These are phyloP conservation scores for Equus quagga DNA, from an alignment of 2,113 vertebrate genomes.

Conservation along the genomic window DNA sequence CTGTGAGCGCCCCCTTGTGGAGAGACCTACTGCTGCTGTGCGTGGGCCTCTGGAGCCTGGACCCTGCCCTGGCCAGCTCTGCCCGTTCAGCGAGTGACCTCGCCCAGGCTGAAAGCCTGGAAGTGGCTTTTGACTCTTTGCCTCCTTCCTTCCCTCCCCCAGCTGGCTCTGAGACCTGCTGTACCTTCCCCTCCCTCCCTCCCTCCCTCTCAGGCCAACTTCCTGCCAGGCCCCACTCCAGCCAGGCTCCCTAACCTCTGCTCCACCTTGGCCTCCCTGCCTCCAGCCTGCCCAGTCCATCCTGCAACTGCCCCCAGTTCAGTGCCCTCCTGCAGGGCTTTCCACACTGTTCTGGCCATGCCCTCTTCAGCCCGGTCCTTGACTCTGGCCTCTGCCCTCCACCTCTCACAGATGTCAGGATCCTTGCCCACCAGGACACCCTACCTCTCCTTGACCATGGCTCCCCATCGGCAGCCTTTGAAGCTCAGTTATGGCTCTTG, in stretches of 20 bases:
- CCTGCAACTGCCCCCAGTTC: not conserved
- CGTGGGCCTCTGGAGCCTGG: not conserved
- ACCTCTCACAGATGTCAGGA: too few species aligned
- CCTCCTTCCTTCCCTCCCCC: slow-evolving; percentile 10
- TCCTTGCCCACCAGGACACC: not conserved
- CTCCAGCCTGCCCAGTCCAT: not conserved
- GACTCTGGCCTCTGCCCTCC: not conserved
- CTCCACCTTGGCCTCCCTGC: not conserved
- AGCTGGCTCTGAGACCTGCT: not conserved
- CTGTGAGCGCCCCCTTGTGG: slow-evolving; percentile 75
- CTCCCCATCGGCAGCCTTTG: not conserved
- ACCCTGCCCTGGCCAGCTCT: not conserved
- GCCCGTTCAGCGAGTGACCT: not conserved
- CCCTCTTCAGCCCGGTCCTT: not conserved
- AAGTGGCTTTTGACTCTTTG: not conserved
- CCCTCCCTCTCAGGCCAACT: not conserved
- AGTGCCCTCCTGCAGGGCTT: not conserved
- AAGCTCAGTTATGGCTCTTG: not conserved
- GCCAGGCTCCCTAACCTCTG: not conserved
- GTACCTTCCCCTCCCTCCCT: slow-evolving; percentile 5
- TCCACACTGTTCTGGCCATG: not conserved
- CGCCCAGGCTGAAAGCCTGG: slow-evolving; percentile 45
- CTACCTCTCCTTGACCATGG: not conserved
- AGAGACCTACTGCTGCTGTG: not conserved
- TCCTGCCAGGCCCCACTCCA: not conserved